Evolutionary conservation across 2,888 invertebrate genomes (phyloP), one percentile per base, ranked within the genome.

Genomic region (Synergus itoensis): DNA sequence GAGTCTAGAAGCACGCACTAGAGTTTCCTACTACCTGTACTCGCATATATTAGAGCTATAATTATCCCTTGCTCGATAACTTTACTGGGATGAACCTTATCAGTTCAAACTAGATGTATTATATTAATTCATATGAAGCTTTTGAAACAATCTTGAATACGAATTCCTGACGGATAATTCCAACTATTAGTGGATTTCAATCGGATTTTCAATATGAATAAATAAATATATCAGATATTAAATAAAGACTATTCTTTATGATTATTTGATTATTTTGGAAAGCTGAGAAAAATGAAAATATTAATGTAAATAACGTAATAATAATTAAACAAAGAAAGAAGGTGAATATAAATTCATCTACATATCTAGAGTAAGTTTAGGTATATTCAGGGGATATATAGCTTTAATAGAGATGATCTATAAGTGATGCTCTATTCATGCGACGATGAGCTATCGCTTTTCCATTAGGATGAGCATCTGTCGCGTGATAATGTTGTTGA

Each of bases 41-140:
- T 82, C 80, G 83, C 82, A 83, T 82, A 82, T 81, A 82, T 82
- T 83, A 82, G 78, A 77, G 73, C 78, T 77, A 83, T 81, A 82
- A 82, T 83, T 83, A n/a, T 69, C 80, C 79, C 79, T 80, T 77
- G 64, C 76, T 73, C 67, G 63, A 79, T 79, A 83, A 81, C 80
- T 83, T 83, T 79, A 40, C 53, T 77, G 41, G 78, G 79, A 80
- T 79, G 82, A 83, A 83, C 80, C 81, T 81, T 79, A 80, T 5
- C 28, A 28, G 69, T 78, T 76, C 76, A 36, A 78, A 9, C 18
- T 65, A 63, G 77, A 62, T 73, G 73, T 36, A n/a, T 40, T 28
- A 62, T 62, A 21, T 14, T 62, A 21, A 62, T 62, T 62, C 28
- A 21, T 28, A 28, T 28, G 4, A 28, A 62, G 62, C 62, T 12